Conservation (phyloP, 2,113 vertebrate species). For the Motacilla tschutschensis region DNA sequence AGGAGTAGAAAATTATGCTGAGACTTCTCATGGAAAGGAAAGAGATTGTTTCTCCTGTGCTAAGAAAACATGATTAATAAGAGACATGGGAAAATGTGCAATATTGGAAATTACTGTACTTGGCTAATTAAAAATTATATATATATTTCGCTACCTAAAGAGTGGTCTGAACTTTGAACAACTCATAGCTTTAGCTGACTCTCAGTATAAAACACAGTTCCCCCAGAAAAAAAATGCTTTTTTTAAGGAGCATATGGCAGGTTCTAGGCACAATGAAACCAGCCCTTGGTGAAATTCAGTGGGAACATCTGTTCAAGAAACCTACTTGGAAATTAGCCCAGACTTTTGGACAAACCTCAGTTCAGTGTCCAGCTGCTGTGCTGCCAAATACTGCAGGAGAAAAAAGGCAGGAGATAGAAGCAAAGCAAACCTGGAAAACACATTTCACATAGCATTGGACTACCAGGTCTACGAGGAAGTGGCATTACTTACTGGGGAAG, state of each 20-base stretch:
- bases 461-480: not conserved
- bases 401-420: not conserved
- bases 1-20: not conserved
- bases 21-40: not conserved
- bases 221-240: not conserved
- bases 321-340: slow-evolving; percentile 35
- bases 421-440: not conserved
- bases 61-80: not conserved
- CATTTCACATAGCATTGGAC: not conserved
- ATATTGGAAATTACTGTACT: not conserved
- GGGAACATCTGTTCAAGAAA: slow-evolving; percentile 34
- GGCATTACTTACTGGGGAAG: not conserved
- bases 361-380: not conserved
- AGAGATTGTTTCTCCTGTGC: not conserved
- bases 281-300: not conserved
- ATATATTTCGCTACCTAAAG: not conserved
- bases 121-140: not conserved
- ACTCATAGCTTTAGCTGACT: not conserved
- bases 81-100: not conserved
- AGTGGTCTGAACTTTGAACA: not conserved
- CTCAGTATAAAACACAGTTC: not conserved
- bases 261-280: slow-evolving; percentile 8
- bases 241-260: not conserved
- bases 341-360: not conserved
- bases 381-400: not conserved